Percentiles rank a stretch among this genome's conserved stretches.
Conservation (phyloP, 2,888 invertebrate genomes). For the Theretra japonica region DNA sequence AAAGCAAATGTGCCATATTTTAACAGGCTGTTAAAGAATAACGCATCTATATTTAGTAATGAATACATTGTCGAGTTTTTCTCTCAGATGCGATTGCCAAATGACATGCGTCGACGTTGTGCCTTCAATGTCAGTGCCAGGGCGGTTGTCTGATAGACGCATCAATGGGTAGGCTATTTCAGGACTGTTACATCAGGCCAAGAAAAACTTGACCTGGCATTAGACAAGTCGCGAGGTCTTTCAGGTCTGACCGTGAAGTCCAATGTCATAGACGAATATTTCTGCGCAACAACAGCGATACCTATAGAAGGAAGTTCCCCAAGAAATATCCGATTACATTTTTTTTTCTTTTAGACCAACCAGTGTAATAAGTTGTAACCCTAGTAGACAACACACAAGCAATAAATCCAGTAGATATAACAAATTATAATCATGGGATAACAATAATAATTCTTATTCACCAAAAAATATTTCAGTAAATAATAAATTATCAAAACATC, state of each 20-base stretch:
- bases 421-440: no score
- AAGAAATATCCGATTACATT: conserved; percentile 4
- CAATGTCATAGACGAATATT: conserved; percentile 36
- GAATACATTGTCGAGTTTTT: neutral
- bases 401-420: neutral
- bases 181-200: conserved; percentile 64
- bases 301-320: neutral
- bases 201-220: conserved; percentile 71
- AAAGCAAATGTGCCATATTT: conserved; percentile 38
- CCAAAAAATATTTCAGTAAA: no score
- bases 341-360: neutral
- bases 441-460: no score
- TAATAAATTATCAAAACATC: no score
- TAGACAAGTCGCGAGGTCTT: conserved; percentile 49
- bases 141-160: conserved; percentile 65
- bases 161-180: conserved; percentile 77
- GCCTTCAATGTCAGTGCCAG: conserved; percentile 80
- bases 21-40: conserved; percentile 30
- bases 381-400: neutral
- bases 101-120: conserved; percentile 37
- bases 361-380: neutral
- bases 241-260: conserved; percentile 42
- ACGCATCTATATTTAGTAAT: conserved; percentile 11
- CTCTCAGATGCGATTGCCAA: conserved; percentile 36
- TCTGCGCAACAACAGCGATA: neutral